Evolutionary conservation across 2,797 vertebrate genomes (phyloP).

Genomic region (Pelobates cultripes): DNA sequence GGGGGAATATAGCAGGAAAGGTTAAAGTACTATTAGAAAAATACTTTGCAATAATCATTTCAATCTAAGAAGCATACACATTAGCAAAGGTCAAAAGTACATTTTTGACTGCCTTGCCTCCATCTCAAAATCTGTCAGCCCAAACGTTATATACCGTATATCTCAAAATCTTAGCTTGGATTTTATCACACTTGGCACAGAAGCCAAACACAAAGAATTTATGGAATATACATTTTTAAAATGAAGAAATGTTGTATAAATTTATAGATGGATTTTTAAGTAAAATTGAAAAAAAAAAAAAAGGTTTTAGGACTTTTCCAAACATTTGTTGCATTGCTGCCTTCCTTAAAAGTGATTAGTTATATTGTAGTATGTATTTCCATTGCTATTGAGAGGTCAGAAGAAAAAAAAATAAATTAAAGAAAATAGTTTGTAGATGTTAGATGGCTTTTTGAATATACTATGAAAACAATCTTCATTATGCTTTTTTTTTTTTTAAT

Average conservation of each 20-base stretch:
- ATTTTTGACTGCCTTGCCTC: slow-evolving; percentile 9
- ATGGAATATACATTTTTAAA: slow-evolving; percentile 7
- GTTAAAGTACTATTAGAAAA: slow-evolving; percentile 34
- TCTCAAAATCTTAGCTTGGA: slow-evolving; percentile 5
- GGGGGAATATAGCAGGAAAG: slow-evolving; percentile 21
- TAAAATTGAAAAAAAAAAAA: no score
- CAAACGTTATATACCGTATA: neutral
- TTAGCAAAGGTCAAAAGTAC: slow-evolving; percentile 35
- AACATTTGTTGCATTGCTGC: no score
- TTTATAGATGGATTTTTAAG: neutral
- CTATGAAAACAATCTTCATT: no score
- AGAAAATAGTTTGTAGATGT: no score
- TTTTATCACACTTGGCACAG: slow-evolving; percentile 26
- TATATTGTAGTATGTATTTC: no score
- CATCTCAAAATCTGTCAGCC: slow-evolving; percentile 30
- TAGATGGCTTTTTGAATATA: no score
- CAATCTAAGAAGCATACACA: slow-evolving; percentile 24
- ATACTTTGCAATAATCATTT: slow-evolving; percentile 32
- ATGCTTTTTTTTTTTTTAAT: no score
- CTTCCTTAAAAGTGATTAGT: no score
- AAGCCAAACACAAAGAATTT: slow-evolving; percentile 11
- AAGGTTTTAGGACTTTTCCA: no score
- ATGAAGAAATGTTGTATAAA: neutral
- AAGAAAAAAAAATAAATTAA: no score
- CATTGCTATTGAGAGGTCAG: neutral